A percentile compares a stretch with the other conserved stretches of the same genome.
Evolutionary conservation across 2,888 invertebrate species (phyloP).

Genomic region (Phlogophora meticulosa): DNA sequence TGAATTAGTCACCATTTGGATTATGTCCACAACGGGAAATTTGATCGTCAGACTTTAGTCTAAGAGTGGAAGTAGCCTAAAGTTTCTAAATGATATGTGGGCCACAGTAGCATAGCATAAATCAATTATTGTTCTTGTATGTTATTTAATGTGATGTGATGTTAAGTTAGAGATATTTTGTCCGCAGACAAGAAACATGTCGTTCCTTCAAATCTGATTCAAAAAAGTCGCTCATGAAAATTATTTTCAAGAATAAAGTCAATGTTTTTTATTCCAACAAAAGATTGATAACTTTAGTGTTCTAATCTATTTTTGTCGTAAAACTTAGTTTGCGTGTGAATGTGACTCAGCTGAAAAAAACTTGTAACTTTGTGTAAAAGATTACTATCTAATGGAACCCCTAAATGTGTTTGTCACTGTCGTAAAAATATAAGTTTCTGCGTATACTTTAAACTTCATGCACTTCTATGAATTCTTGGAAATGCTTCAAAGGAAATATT

Average conservation of each 20-base stretch:
- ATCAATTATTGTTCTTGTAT: too few species aligned
- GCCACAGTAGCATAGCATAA: background rate
- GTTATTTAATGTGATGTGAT: too few species aligned
- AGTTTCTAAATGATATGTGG: background rate
- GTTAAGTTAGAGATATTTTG: too few species aligned
- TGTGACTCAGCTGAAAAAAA: slow-evolving; percentile 46
- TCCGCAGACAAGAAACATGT: too few species aligned
- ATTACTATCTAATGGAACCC: slow-evolving; percentile 48
- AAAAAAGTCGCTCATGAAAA: background rate
- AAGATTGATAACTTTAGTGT: slow-evolving; percentile 26
- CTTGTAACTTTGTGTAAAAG: slow-evolving; percentile 36
- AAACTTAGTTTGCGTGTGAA: slow-evolving; percentile 34
- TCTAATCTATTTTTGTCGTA: slow-evolving; percentile 36
- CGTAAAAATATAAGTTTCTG: slow-evolving; percentile 46
- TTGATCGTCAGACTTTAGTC: background rate
- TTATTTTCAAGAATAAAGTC: background rate
- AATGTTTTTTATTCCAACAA: too few species aligned
- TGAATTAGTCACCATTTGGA: slow-evolving; percentile 52
- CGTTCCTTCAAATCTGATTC: too few species aligned
- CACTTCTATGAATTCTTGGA: slow-evolving; percentile 37
- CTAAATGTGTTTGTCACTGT: slow-evolving; percentile 46
- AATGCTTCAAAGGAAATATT: slow-evolving; percentile 45
- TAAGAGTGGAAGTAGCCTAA: background rate
- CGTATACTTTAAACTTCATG: slow-evolving; percentile 42
- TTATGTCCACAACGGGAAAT: slow-evolving; percentile 10